Evolutionary conservation across 2,113 vertebrate species (phyloP).

Genomic region (Haemorhous mexicanus): DNA sequence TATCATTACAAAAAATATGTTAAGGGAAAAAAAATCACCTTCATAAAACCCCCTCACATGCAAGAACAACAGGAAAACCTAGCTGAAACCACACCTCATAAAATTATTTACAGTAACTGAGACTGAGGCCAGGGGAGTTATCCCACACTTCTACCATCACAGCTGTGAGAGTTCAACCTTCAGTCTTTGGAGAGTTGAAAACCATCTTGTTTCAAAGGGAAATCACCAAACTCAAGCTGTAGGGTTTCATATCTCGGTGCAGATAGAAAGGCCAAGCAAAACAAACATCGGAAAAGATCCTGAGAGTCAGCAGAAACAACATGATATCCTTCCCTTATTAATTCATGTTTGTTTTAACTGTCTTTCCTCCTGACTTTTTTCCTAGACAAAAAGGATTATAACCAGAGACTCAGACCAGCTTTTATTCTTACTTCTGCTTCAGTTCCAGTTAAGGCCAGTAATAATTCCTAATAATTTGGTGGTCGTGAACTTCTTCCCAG

Average conservation of each 20-base stretch:
- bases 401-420: not conserved
- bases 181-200: not conserved
- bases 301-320: constrained; percentile 38
- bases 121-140: not conserved
- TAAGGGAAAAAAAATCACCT: not conserved
- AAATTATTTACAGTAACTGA: not conserved
- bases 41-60: not conserved
- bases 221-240: not conserved
- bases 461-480: not conserved
- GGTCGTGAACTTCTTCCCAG: not conserved
- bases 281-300: constrained; percentile 4
- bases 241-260: not conserved
- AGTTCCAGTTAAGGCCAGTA: not conserved
- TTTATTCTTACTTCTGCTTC: not conserved
- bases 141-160: not conserved
- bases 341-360: constrained; percentile 20
- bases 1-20: not conserved
- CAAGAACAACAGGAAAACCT: not conserved
- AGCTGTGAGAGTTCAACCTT: not conserved
- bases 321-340: not conserved
- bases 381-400: not conserved
- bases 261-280: constrained; percentile 39
- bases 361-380: not conserved
- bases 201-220: not conserved
- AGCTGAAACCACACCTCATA: not conserved